Conservation (phyloP, 1,140 invertebrate species). For the Periplaneta americana region DNA sequence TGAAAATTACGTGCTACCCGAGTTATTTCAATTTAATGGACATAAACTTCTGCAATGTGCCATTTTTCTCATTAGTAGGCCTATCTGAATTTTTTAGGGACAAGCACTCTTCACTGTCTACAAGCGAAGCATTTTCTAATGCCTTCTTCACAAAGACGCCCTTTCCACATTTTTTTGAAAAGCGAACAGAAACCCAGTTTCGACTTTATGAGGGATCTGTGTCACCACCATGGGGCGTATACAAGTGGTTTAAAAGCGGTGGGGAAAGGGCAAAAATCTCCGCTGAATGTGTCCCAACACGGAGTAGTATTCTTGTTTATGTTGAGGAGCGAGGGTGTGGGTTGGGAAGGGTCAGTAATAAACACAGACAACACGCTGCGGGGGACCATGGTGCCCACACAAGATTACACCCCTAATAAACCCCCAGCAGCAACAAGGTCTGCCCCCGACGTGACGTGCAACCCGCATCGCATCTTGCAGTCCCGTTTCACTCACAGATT, state of each 20-base stretch:
- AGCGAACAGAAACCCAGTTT: too few species aligned
- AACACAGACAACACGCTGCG: background rate
- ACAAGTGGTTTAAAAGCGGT: background rate
- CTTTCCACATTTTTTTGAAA: too few species aligned
- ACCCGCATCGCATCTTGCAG: background rate
- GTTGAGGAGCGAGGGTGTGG: background rate
- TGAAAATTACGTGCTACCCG: too few species aligned
- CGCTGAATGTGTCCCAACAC: background rate
- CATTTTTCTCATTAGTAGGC: too few species aligned
- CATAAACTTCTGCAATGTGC: too few species aligned
- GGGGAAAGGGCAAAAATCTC: background rate
- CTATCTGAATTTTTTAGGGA: too few species aligned
- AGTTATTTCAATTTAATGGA: too few species aligned
- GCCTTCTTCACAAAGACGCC: too few species aligned
- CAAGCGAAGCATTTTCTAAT: too few species aligned
- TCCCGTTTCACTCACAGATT: too few species aligned
- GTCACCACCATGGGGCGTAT: background rate
- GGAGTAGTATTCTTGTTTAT: background rate
- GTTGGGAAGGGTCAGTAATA: background rate
- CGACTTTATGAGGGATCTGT: background rate
- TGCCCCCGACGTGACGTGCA: too few species aligned
- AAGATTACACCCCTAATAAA: background rate
- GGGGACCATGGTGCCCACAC: background rate
- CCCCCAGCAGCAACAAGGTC: background rate
- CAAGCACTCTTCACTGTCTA: too few species aligned